These are phyloP conservation scores for Chiroxiphia lanceolata DNA, from an alignment of 2,797 vertebrate species.

Conservation along the genomic window DNA sequence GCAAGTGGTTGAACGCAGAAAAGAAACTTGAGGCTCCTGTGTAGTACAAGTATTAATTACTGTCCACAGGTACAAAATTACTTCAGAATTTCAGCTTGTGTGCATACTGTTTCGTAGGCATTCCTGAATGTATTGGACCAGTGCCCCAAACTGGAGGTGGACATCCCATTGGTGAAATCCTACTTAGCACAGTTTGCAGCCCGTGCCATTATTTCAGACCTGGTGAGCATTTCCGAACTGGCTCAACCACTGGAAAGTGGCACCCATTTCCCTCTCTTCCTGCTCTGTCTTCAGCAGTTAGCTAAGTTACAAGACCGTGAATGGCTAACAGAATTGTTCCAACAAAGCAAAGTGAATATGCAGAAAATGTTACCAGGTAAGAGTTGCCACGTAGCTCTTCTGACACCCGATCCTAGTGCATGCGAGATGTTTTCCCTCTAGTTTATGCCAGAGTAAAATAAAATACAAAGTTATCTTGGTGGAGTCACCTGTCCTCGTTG, in stretches of 20 bases:
- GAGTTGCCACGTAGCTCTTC: neutral
- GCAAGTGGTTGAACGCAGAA: neutral
- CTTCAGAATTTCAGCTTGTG: neutral
- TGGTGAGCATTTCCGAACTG: slow-evolving; percentile 94
- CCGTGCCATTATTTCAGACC: slow-evolving; percentile 92
- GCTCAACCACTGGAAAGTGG: slow-evolving; percentile 97
- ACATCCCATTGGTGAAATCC: slow-evolving; percentile 97
- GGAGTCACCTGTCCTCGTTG: accelerated
- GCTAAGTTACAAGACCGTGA: slow-evolving; percentile 95
- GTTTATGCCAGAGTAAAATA: neutral
- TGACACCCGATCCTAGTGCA: neutral
- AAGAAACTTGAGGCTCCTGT: accelerated
- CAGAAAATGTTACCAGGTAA: slow-evolving; percentile 99
- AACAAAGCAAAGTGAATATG: slow-evolving; percentile 98
- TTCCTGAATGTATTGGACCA: slow-evolving; percentile 94
- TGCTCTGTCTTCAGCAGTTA: slow-evolving; percentile 97
- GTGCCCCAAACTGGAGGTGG: slow-evolving; percentile 94
- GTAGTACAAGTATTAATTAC: accelerated
- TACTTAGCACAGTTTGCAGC: slow-evolving; percentile 97
- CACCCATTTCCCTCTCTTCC: slow-evolving; percentile 96
- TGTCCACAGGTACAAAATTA: neutral
- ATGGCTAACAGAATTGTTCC: slow-evolving; percentile 96
- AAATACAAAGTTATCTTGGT: accelerated
- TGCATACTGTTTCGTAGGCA: slow-evolving; percentile 75
- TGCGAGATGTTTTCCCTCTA: accelerated